A percentile compares a stretch with the other conserved stretches of the same genome.
Conservation (phyloP, 2,113 vertebrate genomes). For the Pampusana beccarii region DNA sequence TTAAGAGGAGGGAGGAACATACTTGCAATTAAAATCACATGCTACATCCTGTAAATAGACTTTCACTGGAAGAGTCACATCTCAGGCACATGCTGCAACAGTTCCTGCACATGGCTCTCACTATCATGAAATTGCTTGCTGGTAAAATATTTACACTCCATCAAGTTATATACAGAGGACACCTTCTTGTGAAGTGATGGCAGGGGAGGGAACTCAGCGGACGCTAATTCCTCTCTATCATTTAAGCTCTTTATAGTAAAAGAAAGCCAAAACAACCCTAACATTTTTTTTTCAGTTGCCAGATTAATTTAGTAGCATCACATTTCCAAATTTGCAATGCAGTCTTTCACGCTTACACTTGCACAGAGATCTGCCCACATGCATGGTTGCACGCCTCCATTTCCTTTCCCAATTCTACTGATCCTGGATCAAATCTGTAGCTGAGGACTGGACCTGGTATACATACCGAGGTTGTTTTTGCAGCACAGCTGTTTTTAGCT, state of each 20-base stretch:
- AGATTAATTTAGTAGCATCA: not conserved
- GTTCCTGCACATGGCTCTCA: not conserved
- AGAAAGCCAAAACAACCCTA: not conserved
- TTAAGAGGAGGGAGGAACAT: conserved; percentile 26
- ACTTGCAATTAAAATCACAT: conserved; percentile 64
- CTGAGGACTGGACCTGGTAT: not conserved
- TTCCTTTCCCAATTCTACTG: not conserved
- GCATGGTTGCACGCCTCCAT: not conserved
- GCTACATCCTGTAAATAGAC: conserved; percentile 31
- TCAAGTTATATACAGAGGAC: not conserved
- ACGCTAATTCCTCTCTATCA: not conserved
- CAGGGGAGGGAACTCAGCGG: not conserved
- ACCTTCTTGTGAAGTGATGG: not conserved
- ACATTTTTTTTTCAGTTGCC: not conserved
- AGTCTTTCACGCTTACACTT: not conserved
- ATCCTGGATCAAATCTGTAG: not conserved
- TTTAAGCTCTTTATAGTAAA: not conserved
- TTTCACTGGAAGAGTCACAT: conserved; percentile 13
- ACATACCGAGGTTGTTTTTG: not conserved
- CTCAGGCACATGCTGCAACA: conserved; percentile 23
- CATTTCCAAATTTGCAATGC: not conserved
- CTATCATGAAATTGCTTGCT: not conserved
- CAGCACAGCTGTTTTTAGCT: not conserved
- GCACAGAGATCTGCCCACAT: not conserved
- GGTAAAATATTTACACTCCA: conserved; percentile 7